These are phyloP conservation scores for Rattus rattus DNA, from an alignment of 2,113 vertebrate genomes.

Conservation along the genomic window DNA sequence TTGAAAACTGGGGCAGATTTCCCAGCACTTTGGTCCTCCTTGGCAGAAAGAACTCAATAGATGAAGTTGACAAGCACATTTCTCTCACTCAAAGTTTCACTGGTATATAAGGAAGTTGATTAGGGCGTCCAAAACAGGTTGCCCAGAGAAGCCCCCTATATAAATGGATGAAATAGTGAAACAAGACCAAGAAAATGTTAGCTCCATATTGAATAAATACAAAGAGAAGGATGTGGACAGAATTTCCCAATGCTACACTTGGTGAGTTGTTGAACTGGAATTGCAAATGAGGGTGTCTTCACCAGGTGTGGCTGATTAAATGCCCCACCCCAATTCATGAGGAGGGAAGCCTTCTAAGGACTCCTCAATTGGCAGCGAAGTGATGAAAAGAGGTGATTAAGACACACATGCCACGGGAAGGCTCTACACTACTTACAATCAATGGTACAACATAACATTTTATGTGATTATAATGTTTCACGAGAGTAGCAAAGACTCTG, in stretches of 20 bases:
- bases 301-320: slow-evolving; percentile 50
- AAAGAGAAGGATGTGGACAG: slow-evolving; percentile 37
- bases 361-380: slow-evolving; percentile 60
- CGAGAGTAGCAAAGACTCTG: slow-evolving; percentile 66
- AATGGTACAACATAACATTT: slow-evolving; percentile 77
- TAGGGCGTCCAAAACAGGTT: neutral
- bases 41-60: neutral
- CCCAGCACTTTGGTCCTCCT: neutral
- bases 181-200: neutral
- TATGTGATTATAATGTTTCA: slow-evolving; percentile 81
- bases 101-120: neutral
- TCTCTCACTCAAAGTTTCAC: neutral
- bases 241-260: slow-evolving; percentile 32
- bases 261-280: slow-evolving; percentile 73
- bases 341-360: slow-evolving; percentile 62
- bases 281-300: slow-evolving; percentile 66
- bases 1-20: neutral
- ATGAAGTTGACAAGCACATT: neutral
- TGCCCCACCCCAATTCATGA: slow-evolving; percentile 63
- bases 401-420: slow-evolving; percentile 75
- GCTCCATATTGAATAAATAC: slow-evolving; percentile 37
- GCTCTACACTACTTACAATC: slow-evolving; percentile 66
- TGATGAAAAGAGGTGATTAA: slow-evolving; percentile 57
- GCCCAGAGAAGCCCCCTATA: neutral
- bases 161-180: neutral